Evolutionary conservation across 2,113 vertebrate species (phyloP).

Genomic region (Redunca redunca): DNA sequence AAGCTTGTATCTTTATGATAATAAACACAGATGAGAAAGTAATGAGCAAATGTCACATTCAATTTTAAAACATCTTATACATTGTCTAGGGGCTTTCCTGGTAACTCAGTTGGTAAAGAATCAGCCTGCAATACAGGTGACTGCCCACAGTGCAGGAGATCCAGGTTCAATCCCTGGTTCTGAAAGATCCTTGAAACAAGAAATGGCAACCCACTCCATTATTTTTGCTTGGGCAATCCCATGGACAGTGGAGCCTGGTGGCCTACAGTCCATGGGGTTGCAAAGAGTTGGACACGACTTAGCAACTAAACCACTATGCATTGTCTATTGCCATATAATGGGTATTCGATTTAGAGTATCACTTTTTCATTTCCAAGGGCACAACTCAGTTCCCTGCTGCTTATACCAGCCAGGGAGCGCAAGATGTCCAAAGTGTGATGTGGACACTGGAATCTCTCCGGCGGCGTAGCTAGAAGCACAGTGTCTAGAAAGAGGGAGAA

Average conservation of each 20-base stretch:
- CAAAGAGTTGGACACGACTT: not conserved
- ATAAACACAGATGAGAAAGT: not conserved
- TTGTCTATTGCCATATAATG: not conserved
- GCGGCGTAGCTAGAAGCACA: not conserved
- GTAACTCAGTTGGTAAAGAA: not conserved
- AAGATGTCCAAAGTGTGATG: not conserved
- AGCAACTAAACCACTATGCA: not conserved
- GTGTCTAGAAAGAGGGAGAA: not conserved
- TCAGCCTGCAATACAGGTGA: not conserved
- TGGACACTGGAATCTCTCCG: not conserved
- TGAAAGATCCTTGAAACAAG: not conserved
- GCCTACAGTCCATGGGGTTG: not conserved
- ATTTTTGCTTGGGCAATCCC: not conserved
- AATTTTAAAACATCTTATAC: not conserved
- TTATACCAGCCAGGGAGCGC: not conserved
- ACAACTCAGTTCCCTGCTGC: not conserved
- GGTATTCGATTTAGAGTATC: not conserved
- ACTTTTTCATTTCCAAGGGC: not conserved
- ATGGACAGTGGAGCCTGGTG: not conserved
- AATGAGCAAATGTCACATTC: not conserved
- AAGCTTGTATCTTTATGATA: not conserved
- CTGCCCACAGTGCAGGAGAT: not conserved
- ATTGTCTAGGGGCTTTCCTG: not conserved
- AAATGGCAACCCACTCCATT: not conserved
- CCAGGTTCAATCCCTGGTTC: not conserved